phyloP scores from a whole-genome alignment of 1,140 invertebrate genomes.

The Drosophila hydei region DNA sequence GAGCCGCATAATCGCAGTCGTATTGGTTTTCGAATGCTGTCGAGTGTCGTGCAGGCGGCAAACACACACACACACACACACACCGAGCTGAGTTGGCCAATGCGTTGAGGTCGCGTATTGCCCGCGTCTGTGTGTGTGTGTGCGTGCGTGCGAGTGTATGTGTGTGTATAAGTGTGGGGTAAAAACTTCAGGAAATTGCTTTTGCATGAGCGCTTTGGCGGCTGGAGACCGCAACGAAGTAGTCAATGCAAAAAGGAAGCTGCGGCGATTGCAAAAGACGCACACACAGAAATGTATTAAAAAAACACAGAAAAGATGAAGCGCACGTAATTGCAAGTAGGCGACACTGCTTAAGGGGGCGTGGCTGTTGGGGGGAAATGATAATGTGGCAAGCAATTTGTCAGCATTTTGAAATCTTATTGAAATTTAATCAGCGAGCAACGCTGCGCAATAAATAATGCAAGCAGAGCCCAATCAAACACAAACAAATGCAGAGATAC shows the following conservation, averaged over 20 bases:
- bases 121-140: constrained; percentile 17
- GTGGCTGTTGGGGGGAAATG: neutral
- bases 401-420: constrained; percentile 33
- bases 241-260: constrained; percentile 63
- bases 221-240: constrained; percentile 29
- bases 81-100: constrained; percentile 34
- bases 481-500: constrained; percentile 34
- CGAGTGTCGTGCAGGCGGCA: constrained; percentile 43
- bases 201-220: constrained; percentile 71
- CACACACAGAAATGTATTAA: constrained; percentile 29
- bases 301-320: constrained; percentile 2
- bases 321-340: constrained; percentile 9
- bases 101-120: constrained; percentile 55
- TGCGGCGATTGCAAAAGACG: constrained; percentile 66
- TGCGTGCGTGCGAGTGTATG: constrained; percentile 7
- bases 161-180: constrained; percentile 23
- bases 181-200: constrained; percentile 80
- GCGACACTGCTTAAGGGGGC: neutral
- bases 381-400: constrained; percentile 37
- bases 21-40: constrained; percentile 70
- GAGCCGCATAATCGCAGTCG: constrained; percentile 72
- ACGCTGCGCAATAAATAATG: constrained; percentile 48
- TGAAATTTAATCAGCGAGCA: constrained; percentile 47
- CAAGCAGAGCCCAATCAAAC: constrained; percentile 35
- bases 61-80: constrained; percentile 20